Percentiles rank a stretch among this genome's conserved stretches.
Conservation (phyloP, 2,113 vertebrate genomes). For the Grammomys dolichurus region DNA sequence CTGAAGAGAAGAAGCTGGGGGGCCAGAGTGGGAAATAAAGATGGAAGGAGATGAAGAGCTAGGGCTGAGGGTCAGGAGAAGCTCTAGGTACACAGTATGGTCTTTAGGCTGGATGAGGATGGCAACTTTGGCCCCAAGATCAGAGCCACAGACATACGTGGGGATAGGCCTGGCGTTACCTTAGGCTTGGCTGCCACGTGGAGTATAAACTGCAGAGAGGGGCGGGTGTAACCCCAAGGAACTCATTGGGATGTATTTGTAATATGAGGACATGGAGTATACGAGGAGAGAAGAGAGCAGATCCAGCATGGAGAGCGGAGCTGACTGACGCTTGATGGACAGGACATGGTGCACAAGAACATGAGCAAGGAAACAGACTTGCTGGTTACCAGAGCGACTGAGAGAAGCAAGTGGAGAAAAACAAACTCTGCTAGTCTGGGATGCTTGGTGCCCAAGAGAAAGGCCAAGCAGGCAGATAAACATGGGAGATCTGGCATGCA, state of each 20-base stretch:
- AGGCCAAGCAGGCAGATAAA: background rate
- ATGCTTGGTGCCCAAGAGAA: background rate
- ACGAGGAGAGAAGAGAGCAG: background rate
- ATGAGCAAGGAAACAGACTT: background rate
- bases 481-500: background rate
- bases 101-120: background rate
- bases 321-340: background rate
- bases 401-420: background rate
- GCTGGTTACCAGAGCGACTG: background rate
- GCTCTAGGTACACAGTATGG: background rate
- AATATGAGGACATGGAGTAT: background rate
- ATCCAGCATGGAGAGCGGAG: background rate
- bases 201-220: background rate
- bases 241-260: background rate
- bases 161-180: rapidly evolving
- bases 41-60: background rate
- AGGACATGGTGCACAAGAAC: background rate
- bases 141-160: background rate
- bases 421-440: background rate
- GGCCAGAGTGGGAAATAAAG: background rate
- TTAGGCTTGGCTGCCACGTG: background rate
- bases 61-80: background rate
- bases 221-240: background rate
- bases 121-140: too few species aligned
- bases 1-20: too few species aligned